Percentiles rank a stretch among this genome's conserved stretches.
Conservation (phyloP, 2,797 vertebrate species). For the Cuculus canorus region DNA sequence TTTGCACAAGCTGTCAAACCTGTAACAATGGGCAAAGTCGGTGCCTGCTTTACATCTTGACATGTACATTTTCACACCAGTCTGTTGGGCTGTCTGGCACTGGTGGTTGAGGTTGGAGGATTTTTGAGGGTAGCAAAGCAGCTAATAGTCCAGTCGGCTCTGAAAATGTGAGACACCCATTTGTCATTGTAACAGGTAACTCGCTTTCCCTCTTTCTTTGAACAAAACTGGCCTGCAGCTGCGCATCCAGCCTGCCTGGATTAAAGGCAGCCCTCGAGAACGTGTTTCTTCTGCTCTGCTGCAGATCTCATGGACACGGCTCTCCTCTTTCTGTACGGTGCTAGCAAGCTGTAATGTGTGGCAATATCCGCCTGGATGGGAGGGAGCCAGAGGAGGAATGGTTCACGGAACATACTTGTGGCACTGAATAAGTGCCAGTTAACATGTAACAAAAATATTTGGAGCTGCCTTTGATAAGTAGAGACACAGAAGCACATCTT, state of each 20-base stretch:
- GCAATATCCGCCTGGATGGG: not conserved
- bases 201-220: not conserved
- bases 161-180: not conserved
- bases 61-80: not conserved
- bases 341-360: not conserved
- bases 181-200: not conserved
- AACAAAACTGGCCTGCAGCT: not conserved
- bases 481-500: not conserved
- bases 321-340: not conserved
- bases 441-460: not conserved
- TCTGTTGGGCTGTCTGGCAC: not conserved
- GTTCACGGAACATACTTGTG: not conserved
- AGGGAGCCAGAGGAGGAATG: not conserved
- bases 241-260: not conserved
- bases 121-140: not conserved
- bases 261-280: not conserved
- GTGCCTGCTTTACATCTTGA: not conserved
- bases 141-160: not conserved
- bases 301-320: not conserved
- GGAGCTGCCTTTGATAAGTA: not conserved
- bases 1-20: not conserved
- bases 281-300: not conserved
- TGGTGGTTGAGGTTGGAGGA: not conserved
- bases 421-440: not conserved
- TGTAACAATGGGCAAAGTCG: not conserved